Percentiles rank a stretch among this genome's conserved stretches.
Conservation (phyloP, 2,888 invertebrate species). For the Notodonta dromedarius region DNA sequence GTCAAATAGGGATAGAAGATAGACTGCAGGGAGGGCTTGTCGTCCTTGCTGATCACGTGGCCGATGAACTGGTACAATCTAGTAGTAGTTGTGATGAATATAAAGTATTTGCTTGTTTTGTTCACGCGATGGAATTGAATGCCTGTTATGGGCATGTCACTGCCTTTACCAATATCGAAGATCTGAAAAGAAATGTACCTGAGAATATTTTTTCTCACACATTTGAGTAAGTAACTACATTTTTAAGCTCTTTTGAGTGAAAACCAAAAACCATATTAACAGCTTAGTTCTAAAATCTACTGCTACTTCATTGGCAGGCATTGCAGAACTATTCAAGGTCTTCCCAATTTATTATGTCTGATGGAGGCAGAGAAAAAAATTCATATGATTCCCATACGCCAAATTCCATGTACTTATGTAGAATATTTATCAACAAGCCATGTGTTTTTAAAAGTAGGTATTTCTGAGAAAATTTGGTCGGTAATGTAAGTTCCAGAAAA, state of each 20-base stretch:
- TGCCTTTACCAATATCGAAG: conserved; percentile 93
- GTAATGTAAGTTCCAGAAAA: too few species aligned
- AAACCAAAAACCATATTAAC: background rate
- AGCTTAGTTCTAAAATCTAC: too few species aligned
- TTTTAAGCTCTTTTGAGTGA: background rate
- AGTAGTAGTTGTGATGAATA: conserved; percentile 93
- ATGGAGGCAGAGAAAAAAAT: too few species aligned
- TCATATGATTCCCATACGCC: too few species aligned
- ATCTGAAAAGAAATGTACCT: conserved; percentile 82
- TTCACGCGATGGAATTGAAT: conserved; percentile 92
- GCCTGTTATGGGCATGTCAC: conserved; percentile 92
- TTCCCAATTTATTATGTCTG: too few species aligned
- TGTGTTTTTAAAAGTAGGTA: too few species aligned
- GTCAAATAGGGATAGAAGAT: conserved; percentile 91
- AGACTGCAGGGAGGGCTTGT: conserved; percentile 91
- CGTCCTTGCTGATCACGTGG: conserved; percentile 87
- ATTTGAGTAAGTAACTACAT: too few species aligned
- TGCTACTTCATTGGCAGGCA: too few species aligned
- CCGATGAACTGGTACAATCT: conserved; percentile 96
- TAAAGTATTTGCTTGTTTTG: conserved; percentile 89
- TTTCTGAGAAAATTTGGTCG: too few species aligned
- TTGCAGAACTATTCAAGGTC: too few species aligned
- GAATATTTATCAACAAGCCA: too few species aligned
- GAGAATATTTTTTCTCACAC: background rate
- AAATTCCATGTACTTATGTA: too few species aligned